phyloP scores from a whole-genome alignment of 2,113 vertebrate species.

The Camelus bactrianus region DNA sequence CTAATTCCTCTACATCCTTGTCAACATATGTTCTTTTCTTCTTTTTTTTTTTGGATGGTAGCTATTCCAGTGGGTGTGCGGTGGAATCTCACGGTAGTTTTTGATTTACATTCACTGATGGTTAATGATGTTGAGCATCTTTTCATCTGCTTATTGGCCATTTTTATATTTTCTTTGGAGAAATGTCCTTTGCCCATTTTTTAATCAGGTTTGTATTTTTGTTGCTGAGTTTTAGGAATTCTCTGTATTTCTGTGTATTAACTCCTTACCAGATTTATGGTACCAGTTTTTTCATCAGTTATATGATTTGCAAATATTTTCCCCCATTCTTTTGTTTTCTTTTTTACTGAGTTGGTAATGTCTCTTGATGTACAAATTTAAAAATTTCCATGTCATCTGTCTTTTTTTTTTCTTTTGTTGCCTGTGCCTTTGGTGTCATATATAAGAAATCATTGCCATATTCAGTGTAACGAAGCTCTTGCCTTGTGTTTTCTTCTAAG shows the following conservation, averaged over 20 bases:
- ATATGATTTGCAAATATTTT: background rate
- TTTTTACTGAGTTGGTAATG: background rate
- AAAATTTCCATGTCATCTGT: background rate
- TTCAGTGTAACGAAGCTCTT: background rate
- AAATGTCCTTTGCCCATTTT: background rate
- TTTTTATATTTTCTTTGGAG: background rate
- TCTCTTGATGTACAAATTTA: background rate
- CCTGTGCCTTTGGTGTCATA: background rate
- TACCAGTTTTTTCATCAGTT: too few relatives aligned
- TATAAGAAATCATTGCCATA: background rate
- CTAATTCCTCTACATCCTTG: background rate
- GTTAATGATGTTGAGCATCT: background rate
- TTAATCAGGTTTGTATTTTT: background rate
- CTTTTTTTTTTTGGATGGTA: background rate
- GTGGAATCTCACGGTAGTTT: background rate
- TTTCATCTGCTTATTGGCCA: background rate
- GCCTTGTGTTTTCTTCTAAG: background rate
- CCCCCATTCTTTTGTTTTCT: background rate
- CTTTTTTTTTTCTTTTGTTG: background rate
- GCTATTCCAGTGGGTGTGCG: background rate
- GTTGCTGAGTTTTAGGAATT: background rate
- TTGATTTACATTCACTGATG: background rate
- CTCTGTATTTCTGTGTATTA: background rate
- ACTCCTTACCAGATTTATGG: background rate
- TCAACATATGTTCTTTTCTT: background rate